Evolutionary conservation across 2,113 vertebrate species (phyloP).

Genomic region (Limnothrissa miodon): DNA sequence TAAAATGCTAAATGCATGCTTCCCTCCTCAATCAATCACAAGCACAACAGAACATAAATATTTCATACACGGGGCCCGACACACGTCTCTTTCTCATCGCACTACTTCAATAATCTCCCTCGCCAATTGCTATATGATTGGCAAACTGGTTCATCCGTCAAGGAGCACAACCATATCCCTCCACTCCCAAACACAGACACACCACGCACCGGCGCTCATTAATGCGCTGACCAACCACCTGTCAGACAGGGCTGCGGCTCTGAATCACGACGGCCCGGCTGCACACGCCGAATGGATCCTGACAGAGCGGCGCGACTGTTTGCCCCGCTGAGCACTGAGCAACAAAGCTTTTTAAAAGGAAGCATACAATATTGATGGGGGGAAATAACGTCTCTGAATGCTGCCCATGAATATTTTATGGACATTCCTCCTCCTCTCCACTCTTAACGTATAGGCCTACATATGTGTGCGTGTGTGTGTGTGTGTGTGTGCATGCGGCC

Average conservation of each 20-base stretch:
- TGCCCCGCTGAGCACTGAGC: conserved; percentile 58
- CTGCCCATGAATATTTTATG: conserved; percentile 80
- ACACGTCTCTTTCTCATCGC: neutral
- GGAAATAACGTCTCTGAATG: conserved; percentile 66
- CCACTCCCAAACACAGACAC: neutral
- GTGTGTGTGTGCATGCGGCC: conserved; percentile 1
- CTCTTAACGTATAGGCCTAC: conserved; percentile 19
- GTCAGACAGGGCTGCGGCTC: conserved; percentile 18
- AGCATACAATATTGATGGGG: conserved; percentile 76
- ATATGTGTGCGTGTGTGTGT: neutral
- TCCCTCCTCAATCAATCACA: neutral
- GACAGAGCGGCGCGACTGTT: conserved; percentile 59
- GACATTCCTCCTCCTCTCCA: conserved; percentile 29
- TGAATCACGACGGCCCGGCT: conserved; percentile 49
- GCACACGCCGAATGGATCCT: conserved; percentile 59
- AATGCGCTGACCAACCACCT: conserved; percentile 31
- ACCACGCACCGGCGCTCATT: neutral
- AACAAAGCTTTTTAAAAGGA: conserved; percentile 71
- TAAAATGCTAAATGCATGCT: conserved; percentile 4
- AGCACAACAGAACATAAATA: neutral
- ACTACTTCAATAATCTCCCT: neutral
- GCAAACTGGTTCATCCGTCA: neutral
- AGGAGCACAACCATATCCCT: neutral
- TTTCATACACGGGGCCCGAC: neutral
- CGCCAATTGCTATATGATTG: neutral